Evolutionary conservation across 2,888 invertebrate genomes (phyloP), one percentile per base, ranked within the genome.

Genomic region (Drosophila maculinotata): DNA sequence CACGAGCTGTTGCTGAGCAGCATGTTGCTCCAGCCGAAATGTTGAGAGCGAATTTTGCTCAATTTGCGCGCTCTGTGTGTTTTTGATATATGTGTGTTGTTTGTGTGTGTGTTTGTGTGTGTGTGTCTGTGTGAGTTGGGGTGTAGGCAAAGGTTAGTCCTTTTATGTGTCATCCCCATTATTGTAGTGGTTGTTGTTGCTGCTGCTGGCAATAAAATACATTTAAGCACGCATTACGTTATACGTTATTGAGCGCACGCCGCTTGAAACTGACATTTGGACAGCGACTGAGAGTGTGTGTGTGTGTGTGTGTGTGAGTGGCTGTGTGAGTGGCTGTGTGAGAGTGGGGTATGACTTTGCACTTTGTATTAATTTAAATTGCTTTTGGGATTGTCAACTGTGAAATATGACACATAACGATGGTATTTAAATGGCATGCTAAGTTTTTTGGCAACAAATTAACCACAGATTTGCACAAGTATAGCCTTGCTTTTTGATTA

Each of bases 141-240:
- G 36, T 49, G 36, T 35, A 35, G 58, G 42, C 41, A 53, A 69
- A 74, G 69, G 74, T 73, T 75, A 75, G 74, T 75, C 76, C 74
- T 74, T 74, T 75, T 63, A 53, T 75, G 56, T 75, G 76, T 71
- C 72, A 73, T 69, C 60, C 67, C 68, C 62, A 63, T 69, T 69
- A 59, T 63, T 17, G 62, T 57, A 58, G 56, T 52, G 38, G 53
- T 39, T 33, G 20, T 44, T 63, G 36, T 65, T 77, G 62, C 26
- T 69, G 49, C 58, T 69, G 78, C 53, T 68, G 79, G 84, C 75
- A 86, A 86, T 84, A 84, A 78, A 85, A 87, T 87, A 74, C 79
- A 82, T 88, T 88, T 88, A 87, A 84, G 82, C 74, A 82, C 87
- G 80, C 75, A 87, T 85, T 84, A 86, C 84, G 75, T 75, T 83